Conservation (phyloP, 2,113 vertebrate genomes). For the Notechis scutatus region DNA sequence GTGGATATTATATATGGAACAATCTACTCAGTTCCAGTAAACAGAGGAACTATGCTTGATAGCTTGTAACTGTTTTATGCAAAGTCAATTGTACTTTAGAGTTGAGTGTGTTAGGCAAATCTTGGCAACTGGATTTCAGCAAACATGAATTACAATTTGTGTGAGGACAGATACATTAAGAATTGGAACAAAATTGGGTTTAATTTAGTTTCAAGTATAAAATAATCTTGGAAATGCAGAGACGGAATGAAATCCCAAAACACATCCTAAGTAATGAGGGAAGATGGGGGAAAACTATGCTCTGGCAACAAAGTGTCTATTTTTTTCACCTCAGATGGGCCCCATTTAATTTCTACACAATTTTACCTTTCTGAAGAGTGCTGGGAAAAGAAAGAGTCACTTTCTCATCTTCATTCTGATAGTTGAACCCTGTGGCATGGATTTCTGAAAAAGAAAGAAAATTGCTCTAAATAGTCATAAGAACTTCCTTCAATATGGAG, state of each 20-base stretch:
- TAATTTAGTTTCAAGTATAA: neutral
- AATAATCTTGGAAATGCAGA: neutral
- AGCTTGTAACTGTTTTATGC: neutral
- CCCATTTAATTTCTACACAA: neutral
- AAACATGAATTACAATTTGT: neutral
- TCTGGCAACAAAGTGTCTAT: neutral
- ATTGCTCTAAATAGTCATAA: neutral
- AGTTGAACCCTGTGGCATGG: conserved; percentile 97
- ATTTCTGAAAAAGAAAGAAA: conserved; percentile 78
- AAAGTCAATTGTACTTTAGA: neutral
- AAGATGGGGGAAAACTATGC: neutral
- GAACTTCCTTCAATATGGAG: neutral
- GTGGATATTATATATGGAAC: neutral
- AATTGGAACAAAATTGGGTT: neutral
- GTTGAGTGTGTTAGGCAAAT: neutral
- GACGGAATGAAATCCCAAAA: neutral
- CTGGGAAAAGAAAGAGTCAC: conserved; percentile 97
- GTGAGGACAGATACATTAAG: neutral
- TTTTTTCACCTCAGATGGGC: neutral
- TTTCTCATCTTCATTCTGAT: conserved; percentile 98
- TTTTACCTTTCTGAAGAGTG: conserved; percentile 87
- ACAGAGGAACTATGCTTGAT: neutral
- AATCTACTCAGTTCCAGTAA: neutral
- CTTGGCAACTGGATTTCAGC: neutral
- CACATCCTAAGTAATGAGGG: neutral